Conservation (phyloP, 92 coral and sea anemone species). For the Metridium senile region DNA sequence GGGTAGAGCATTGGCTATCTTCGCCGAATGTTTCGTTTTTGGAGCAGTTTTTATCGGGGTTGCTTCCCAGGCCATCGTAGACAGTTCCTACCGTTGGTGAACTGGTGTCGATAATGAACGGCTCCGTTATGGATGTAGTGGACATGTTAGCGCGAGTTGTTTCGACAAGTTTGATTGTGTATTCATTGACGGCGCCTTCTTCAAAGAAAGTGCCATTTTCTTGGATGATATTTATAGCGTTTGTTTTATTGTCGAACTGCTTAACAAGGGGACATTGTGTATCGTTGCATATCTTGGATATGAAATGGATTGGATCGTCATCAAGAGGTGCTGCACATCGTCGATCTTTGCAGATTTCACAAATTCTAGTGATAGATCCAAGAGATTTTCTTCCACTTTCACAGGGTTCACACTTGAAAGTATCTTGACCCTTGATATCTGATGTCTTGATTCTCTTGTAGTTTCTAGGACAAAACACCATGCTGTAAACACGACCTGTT, state of each 20-base stretch:
- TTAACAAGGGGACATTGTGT: slow-evolving; percentile 44
- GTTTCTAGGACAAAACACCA: slow-evolving; percentile 80
- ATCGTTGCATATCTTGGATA: slow-evolving; percentile 50
- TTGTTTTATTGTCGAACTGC: slow-evolving; percentile 45
- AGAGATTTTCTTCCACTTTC: slow-evolving; percentile 76
- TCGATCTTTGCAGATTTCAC: slow-evolving; percentile 58
- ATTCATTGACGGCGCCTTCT: slow-evolving; percentile 70
- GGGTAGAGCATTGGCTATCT: slow-evolving; percentile 87
- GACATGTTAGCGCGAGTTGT: slow-evolving; percentile 74
- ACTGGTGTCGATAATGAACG: slow-evolving; percentile 79
- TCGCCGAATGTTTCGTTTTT: slow-evolving; percentile 83
- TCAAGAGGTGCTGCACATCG: slow-evolving; percentile 46
- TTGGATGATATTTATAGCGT: slow-evolving; percentile 44
- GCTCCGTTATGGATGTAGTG: slow-evolving; percentile 64
- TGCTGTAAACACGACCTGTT: slow-evolving; percentile 83
- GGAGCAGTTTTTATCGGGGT: slow-evolving; percentile 78
- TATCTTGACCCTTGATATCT: slow-evolving; percentile 48
- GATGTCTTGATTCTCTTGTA: slow-evolving; percentile 60
- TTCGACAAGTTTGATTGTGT: slow-evolving; percentile 68
- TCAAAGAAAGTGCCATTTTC: slow-evolving; percentile 70
- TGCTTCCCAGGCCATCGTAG: slow-evolving; percentile 94
- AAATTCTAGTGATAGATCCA: slow-evolving; percentile 79
- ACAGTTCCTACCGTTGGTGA: slow-evolving; percentile 79
- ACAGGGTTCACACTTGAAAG: slow-evolving; percentile 72
- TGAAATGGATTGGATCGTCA: slow-evolving; percentile 72